Conservation (phyloP, 2,888 invertebrate genomes). For the Neuroscelio doddi region DNA sequence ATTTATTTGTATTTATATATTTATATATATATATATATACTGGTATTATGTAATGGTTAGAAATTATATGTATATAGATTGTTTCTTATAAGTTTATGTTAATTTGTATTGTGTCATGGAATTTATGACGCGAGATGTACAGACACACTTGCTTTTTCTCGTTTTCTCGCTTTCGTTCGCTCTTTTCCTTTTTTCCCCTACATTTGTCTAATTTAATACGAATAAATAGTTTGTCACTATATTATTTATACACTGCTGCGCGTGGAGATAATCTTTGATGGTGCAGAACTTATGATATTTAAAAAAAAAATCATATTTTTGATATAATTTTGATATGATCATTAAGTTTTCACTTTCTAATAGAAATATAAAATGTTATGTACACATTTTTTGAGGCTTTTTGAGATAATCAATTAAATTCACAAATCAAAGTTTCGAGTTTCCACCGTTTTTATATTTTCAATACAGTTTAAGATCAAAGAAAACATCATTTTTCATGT, state of each 20-base stretch:
- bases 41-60: constrained; percentile 49
- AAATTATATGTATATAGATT: constrained; percentile 51
- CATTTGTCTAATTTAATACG: constrained; percentile 53
- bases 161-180: constrained; percentile 34
- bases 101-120: constrained; percentile 53
- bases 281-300: constrained; percentile 48
- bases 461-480: too few relatives aligned
- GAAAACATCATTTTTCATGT: too few relatives aligned
- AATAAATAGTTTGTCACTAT: constrained; percentile 62
- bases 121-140: constrained; percentile 38
- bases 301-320: too few relatives aligned
- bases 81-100: constrained; percentile 48
- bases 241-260: constrained; percentile 65
- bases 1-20: constrained; percentile 27
- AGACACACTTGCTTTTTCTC: constrained; percentile 28
- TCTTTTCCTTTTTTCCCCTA: constrained; percentile 33
- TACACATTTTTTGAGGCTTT: too few relatives aligned
- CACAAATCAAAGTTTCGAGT: too few relatives aligned
- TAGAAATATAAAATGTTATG: too few relatives aligned
- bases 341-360: too few relatives aligned
- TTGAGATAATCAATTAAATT: too few relatives aligned
- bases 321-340: constrained; percentile 17
- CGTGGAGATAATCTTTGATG: constrained; percentile 63
- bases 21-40: constrained; percentile 22
- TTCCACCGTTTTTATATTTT: too few relatives aligned